Percentiles rank a stretch among this genome's conserved stretches.
Evolutionary conservation across 2,113 vertebrate genomes (phyloP).

Genomic region (Macheiramphus alcinus): DNA sequence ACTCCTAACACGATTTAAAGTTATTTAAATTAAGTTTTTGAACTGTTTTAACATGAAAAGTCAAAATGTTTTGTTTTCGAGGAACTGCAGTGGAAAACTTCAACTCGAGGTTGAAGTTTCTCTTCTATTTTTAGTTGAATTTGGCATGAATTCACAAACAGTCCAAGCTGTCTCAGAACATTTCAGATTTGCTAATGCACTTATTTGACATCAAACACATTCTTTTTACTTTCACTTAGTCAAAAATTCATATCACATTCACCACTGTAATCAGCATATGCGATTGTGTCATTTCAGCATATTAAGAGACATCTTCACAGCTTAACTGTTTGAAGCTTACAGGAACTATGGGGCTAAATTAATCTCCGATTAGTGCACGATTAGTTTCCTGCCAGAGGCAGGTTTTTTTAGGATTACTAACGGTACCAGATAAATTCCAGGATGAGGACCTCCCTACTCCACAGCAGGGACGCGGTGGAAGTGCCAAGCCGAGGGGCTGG

Average conservation of each 20-base stretch:
- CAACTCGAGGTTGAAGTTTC: neutral
- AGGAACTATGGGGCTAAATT: neutral
- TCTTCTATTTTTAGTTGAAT: neutral
- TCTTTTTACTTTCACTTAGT: neutral
- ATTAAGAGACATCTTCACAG: neutral
- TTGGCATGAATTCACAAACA: neutral
- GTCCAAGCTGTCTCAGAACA: neutral
- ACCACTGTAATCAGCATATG: neutral
- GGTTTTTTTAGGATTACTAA: neutral
- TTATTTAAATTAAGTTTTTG: neutral
- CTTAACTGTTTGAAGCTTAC: neutral
- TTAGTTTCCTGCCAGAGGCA: neutral
- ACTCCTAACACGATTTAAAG: neutral
- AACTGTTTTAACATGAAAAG: neutral
- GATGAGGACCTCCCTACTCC: neutral
- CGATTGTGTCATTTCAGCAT: neutral
- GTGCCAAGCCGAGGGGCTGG: neutral
- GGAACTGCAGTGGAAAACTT: neutral
- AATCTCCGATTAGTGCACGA: accelerated
- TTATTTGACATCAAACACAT: neutral
- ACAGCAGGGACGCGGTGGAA: neutral
- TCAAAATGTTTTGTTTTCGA: neutral
- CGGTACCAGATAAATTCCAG: neutral
- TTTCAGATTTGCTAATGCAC: neutral
- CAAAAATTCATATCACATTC: neutral